Evolutionary conservation across 2,113 vertebrate species (phyloP), one percentile per base, ranked within the genome.

Genomic region (Nipponia nippon): DNA sequence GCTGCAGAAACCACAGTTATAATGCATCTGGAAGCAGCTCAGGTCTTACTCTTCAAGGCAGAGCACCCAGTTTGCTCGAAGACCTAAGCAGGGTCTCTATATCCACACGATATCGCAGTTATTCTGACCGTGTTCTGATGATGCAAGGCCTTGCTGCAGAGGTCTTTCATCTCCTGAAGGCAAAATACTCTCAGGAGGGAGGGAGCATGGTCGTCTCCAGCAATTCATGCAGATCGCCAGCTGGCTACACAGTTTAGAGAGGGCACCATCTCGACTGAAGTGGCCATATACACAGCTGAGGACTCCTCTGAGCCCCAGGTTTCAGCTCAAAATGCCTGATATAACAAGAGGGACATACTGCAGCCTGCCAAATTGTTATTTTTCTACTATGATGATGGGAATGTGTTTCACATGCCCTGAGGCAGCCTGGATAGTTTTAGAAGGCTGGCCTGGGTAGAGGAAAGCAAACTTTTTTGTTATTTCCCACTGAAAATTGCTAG

Each of bases 101-200:
- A 18, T 9, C 29, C 38, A 17, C 26, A 27, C 0, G n/a, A 7
- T 26, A 78, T 3, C 3, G 1, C 63, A 49, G 19, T 42, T 58
- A 6, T 16, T 55, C 65, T 50, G 78, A 47, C 47, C 4, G 4
- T 9, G 14, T 7, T 59, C 17, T 59, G 58, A 13, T 6, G 12
- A 40, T 2, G 8, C 0, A 0, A 78, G 47, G n/a, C 17, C 19
- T 34, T 21, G 12, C 20, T 84, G n/a, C 38, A 56, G 63, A 79
- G 16, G 5, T 21, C 38, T 71, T 66, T 29, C 22, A 55, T 22
- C 13, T 90, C 56, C 58, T 6, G 2, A 69, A 70, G 71, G 29
- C n/a, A 63, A 55, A 87, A 46, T 58, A 16, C 14, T 47, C 13
- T 38, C 26, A 17, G 36, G 7, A 90, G 36, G 30, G 38, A 88